phyloP scores from a whole-genome alignment of 2,888 invertebrate species.

The Tenthredo amoena region DNA sequence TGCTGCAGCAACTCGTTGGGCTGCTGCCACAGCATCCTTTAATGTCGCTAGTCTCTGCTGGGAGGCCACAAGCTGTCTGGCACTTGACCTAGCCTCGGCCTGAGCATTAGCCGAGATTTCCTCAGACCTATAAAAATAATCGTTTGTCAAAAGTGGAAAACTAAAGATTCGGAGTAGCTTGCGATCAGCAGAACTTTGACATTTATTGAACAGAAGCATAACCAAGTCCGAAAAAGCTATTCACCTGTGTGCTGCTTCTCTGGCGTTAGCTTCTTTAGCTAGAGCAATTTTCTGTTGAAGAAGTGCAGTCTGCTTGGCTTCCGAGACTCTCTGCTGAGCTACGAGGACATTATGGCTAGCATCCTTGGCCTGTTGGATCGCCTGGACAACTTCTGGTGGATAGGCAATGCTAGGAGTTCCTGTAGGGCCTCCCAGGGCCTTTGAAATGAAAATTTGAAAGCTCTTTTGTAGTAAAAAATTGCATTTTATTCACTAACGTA shows the following conservation, averaged over 20 bases:
- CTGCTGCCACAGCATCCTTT: conserved; percentile 85
- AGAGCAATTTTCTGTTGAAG: conserved; percentile 87
- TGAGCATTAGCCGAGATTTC: conserved; percentile 73
- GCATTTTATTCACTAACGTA: not conserved
- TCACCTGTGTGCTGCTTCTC: conserved; percentile 73
- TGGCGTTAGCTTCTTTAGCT: conserved; percentile 86
- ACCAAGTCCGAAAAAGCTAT: not conserved
- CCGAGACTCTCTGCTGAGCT: conserved; percentile 87
- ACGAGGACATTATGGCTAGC: conserved; percentile 85
- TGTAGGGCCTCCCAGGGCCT: conserved; percentile 69
- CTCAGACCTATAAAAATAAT: conserved; percentile 66
- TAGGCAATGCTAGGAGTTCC: conserved; percentile 77
- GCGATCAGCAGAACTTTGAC: not conserved
- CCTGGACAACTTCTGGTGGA: conserved; percentile 85
- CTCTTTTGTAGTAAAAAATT: not conserved
- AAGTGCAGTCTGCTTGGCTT: conserved; percentile 86
- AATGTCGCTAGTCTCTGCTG: conserved; percentile 86
- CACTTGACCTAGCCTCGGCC: conserved; percentile 76
- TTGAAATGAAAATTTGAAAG: not conserved
- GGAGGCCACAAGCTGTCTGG: conserved; percentile 81
- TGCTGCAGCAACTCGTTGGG: conserved; percentile 86
- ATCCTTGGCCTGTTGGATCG: conserved; percentile 87
- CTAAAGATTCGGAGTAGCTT: not conserved
- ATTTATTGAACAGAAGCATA: not conserved
- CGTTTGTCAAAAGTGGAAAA: conserved; percentile 5